Evolutionary conservation across 2,113 vertebrate species (phyloP).

Genomic region (Rhinolophus ferrumequinum): DNA sequence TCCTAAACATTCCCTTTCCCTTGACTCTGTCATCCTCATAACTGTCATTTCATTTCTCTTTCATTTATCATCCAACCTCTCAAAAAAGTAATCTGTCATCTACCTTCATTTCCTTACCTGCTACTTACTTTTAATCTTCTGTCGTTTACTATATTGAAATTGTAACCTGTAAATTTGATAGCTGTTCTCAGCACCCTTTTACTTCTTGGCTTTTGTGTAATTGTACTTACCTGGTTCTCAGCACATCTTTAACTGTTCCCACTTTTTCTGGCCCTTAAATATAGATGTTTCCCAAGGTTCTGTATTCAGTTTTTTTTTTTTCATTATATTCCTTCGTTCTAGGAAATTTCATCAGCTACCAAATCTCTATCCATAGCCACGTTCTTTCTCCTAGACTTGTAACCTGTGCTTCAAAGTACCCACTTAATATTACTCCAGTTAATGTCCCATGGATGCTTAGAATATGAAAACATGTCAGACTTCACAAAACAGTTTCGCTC

Average conservation of each 20-base stretch:
- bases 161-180: background rate
- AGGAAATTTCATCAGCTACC: background rate
- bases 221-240: background rate
- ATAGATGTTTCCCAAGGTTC: background rate
- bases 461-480: background rate
- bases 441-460: background rate
- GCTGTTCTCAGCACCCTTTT: background rate
- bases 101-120: background rate
- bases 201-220: background rate
- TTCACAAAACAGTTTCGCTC: background rate
- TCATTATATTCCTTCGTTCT: background rate
- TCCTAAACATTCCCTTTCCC: background rate
- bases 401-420: background rate
- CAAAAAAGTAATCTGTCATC: background rate
- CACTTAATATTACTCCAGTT: background rate
- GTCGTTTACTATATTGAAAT: background rate
- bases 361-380: background rate
- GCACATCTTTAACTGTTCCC: background rate
- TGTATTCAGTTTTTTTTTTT: background rate
- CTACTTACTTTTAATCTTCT: background rate
- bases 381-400: background rate
- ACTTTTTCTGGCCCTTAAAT: background rate
- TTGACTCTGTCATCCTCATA: background rate
- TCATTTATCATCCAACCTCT: background rate
- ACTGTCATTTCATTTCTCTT: background rate